A percentile compares a stretch with the other conserved stretches of the same genome.
phyloP scores from a whole-genome alignment of 2,797 vertebrate genomes.

The Tokudaia muenninki region DNA sequence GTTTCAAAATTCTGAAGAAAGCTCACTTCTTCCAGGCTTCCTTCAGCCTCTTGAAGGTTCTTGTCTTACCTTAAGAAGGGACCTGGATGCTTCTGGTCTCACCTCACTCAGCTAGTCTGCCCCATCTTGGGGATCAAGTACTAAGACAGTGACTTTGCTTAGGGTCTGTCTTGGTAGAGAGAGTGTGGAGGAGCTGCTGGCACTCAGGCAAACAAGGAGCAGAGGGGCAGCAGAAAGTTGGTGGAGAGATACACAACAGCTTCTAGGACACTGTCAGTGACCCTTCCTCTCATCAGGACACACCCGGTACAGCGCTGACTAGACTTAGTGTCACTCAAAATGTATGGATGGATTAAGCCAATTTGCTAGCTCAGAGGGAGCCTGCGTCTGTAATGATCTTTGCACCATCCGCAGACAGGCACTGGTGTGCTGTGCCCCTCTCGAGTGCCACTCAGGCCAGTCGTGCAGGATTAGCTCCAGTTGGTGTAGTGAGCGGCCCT shows the following conservation, averaged over 20 bases:
- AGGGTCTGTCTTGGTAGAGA: not conserved
- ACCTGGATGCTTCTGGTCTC: not conserved
- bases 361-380: not conserved
- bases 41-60: not conserved
- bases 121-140: not conserved
- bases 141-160: not conserved
- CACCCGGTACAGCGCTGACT: not conserved
- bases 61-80: not conserved
- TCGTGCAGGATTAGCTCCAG: not conserved
- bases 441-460: not conserved
- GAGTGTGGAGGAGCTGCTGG: not conserved
- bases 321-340: not conserved
- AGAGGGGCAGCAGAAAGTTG: not conserved
- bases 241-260: not conserved
- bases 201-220: not conserved
- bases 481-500: not conserved
- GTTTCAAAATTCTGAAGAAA: slow-evolving; percentile 2
- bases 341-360: not conserved
- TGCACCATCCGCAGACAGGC: not conserved
- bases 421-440: not conserved
- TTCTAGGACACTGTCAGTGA: not conserved
- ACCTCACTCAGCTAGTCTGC: not conserved
- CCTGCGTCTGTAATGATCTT: not conserved
- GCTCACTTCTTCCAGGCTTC: not conserved
- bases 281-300: not conserved